These are phyloP conservation scores for Montipora cactus DNA, from an alignment of 64 coral and sea anemone species.

Conservation along the genomic window DNA sequence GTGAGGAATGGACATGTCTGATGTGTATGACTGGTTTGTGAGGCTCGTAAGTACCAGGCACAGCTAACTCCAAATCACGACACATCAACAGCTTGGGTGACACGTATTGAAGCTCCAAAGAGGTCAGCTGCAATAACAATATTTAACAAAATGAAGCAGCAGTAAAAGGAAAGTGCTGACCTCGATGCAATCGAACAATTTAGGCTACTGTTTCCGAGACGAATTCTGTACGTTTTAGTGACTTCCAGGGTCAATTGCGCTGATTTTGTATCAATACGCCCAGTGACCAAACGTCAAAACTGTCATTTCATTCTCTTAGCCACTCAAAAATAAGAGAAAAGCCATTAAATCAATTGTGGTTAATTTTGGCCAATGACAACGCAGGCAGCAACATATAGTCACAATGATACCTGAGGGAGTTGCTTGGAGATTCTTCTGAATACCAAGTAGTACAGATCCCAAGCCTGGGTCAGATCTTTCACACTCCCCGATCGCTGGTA, in stretches of 20 bases:
- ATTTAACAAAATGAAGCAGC: background rate
- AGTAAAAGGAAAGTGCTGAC: no score
- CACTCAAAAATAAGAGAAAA: no score
- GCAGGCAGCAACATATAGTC: no score
- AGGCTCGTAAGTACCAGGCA: constrained; percentile 95
- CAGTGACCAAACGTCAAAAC: no score
- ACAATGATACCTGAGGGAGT: constrained; percentile 82
- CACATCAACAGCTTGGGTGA: constrained; percentile 97
- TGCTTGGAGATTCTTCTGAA: constrained; percentile 98
- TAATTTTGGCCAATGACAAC: background rate
- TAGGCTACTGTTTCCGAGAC: no score
- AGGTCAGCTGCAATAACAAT: constrained; percentile 79
- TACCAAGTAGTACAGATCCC: constrained; percentile 94
- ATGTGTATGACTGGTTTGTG: constrained; percentile 97
- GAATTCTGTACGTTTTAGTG: no score
- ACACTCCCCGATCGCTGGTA: constrained; percentile 95
- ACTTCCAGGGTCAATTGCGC: no score
- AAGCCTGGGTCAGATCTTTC: constrained; percentile 96
- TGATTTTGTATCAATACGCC: no score
- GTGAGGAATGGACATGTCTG: constrained; percentile 85
- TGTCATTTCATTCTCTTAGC: no score
- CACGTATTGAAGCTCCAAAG: constrained; percentile 96
- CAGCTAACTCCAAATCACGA: constrained; percentile 93
- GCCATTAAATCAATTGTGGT: no score
- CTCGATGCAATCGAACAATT: no score